Evolutionary conservation across 1,140 invertebrate species (phyloP), one percentile per base, ranked within the genome.

Genomic region (Ceratina japonica): DNA sequence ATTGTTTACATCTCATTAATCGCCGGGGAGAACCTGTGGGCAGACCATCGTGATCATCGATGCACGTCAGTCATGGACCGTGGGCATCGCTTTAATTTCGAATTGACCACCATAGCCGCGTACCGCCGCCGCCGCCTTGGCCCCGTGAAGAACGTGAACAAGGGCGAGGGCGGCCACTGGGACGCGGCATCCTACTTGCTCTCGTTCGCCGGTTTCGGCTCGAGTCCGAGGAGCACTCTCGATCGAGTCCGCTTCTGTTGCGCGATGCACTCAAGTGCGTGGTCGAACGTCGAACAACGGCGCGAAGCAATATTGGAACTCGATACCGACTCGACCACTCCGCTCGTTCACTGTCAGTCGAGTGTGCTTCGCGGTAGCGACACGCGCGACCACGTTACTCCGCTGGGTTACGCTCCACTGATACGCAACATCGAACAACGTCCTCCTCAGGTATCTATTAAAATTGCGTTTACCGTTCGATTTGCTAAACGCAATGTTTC

Each of bases 1-100:
- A 92, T 92, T 90, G 91, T 92, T 92, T 92, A 91, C 91, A 92
- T 92, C 91, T 92, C 91, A 92, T 92, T 92, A 92, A 91, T 92
- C 88, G 88, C 89, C 66, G 87, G 85, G 84, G 68, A 83, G 83
- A 84, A 87, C 80, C 84, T 82, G 83, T 80, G 87, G 85, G 69
- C 51, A 58, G 86, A 86, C 86, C 80, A 75, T 86, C 86, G 86
- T 89, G 90, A 87, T 90, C 89, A 91, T 90, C 90, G 91, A 90
- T 91, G 91, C 90, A 91, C 86, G 84, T 90, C 89, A 89, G 82
- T 90, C 86, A 82, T 80, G 82, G 86, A 79, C 87, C 84, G 81
- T 78, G 59, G 69, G 78, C 77, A 84, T 90, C 88, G 86, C 84
- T 91, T 90, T 89, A 89, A 90, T 91, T 91, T 90, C 80, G 80